These are phyloP conservation scores for Diogma glabrata DNA, from an alignment of 2,888 invertebrate species.

Conservation along the genomic window DNA sequence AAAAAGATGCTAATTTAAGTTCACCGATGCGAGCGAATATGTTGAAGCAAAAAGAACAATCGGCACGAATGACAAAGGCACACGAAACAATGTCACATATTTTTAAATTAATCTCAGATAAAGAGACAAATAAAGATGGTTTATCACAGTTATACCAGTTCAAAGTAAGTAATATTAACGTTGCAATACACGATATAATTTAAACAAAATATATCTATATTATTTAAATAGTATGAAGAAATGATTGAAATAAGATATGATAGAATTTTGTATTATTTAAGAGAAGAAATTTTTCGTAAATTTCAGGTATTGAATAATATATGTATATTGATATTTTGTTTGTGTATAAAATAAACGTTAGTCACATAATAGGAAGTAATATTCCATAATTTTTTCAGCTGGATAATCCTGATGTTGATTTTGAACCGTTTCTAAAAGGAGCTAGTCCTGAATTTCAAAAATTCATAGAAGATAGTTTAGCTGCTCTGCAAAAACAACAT, in stretches of 20 bases:
- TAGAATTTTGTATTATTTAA: too few species aligned
- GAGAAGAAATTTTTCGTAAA: not conserved
- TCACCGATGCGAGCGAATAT: constrained; percentile 28
- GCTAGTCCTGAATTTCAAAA: constrained; percentile 35
- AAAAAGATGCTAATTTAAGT: constrained; percentile 36
- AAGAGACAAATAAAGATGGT: constrained; percentile 75
- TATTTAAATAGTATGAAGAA: too few species aligned
- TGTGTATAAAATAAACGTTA: not conserved
- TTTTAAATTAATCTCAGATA: constrained; percentile 80
- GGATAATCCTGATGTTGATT: constrained; percentile 35
- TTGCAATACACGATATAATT: not conserved
- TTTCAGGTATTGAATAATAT: too few species aligned
- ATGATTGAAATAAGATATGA: too few species aligned
- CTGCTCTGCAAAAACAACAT: constrained; percentile 31
- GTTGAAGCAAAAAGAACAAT: constrained; percentile 28
- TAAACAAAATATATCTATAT: too few species aligned
- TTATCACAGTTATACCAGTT: constrained; percentile 40
- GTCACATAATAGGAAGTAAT: not conserved
- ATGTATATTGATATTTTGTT: not conserved
- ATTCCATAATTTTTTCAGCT: constrained; percentile 21
- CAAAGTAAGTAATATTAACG: constrained; percentile 25
- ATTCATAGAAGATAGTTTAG: constrained; percentile 36
- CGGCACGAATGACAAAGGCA: constrained; percentile 36
- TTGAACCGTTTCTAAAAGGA: constrained; percentile 34
- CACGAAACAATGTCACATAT: constrained; percentile 81